phyloP scores from a whole-genome alignment of 2,113 vertebrate genomes.

The Pavo muticus region DNA sequence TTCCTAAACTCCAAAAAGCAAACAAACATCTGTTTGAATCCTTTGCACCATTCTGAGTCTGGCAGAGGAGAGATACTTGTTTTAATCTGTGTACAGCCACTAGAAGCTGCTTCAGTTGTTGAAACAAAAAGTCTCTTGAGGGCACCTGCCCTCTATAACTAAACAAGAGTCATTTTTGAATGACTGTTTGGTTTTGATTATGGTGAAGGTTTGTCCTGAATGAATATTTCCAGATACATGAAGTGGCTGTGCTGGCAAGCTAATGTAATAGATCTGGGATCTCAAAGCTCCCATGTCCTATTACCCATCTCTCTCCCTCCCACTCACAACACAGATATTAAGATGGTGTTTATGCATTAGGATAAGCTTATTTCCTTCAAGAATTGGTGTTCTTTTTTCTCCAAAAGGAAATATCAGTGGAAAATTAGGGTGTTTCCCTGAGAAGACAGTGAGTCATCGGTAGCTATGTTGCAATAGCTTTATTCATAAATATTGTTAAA shows the following conservation, averaged over 20 bases:
- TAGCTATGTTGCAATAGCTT: not conserved
- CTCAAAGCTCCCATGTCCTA: not conserved
- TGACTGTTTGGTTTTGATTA: not conserved
- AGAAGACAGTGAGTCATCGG: slow-evolving; percentile 37
- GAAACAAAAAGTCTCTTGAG: not conserved
- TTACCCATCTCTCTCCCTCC: not conserved
- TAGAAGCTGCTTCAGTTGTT: not conserved
- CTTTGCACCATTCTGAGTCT: not conserved
- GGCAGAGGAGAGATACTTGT: not conserved
- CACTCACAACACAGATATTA: not conserved
- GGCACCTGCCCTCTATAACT: not conserved
- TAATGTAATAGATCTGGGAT: not conserved
- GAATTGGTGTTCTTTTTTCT: not conserved
- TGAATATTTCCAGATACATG: slow-evolving; percentile 9
- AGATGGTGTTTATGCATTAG: not conserved
- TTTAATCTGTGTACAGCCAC: not conserved
- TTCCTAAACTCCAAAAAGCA: not conserved
- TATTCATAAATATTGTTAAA: slow-evolving; percentile 28
- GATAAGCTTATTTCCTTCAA: slow-evolving; percentile 10
- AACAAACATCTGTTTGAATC: not conserved
- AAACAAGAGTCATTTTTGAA: not conserved
- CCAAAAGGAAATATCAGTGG: not conserved
- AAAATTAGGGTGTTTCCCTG: slow-evolving; percentile 47
- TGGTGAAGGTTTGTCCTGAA: slow-evolving; percentile 5
- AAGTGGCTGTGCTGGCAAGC: not conserved